These are phyloP conservation scores for Tachina grossa DNA, from an alignment of 2,888 invertebrate genomes.

Conservation along the genomic window DNA sequence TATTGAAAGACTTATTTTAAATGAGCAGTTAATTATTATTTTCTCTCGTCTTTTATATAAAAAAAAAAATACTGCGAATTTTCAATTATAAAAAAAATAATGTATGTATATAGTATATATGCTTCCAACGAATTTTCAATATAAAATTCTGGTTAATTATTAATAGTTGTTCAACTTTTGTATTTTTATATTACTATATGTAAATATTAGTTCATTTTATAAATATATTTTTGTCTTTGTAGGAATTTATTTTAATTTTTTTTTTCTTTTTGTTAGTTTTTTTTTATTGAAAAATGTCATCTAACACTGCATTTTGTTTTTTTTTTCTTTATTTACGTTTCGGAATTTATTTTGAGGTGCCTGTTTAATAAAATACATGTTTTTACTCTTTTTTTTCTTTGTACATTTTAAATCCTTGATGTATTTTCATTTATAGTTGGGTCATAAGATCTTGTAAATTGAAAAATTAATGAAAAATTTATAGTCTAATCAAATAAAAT, in stretches of 20 bases:
- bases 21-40: conserved; percentile 25
- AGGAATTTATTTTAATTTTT: conserved; percentile 55
- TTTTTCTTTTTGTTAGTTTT: conserved; percentile 40
- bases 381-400: conserved; percentile 41
- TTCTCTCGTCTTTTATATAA: conserved; percentile 39
- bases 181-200: conserved; percentile 12
- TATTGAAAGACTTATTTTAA: conserved; percentile 46
- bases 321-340: conserved; percentile 36
- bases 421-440: conserved; percentile 46
- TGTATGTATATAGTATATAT: conserved; percentile 52
- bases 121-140: conserved; percentile 44
- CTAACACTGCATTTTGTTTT: conserved; percentile 68
- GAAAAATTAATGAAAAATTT: background rate
- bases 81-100: conserved; percentile 31
- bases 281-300: conserved; percentile 21
- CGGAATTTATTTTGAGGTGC: conserved; percentile 66
- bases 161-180: conserved; percentile 36
- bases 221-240: conserved; percentile 67
- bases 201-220: conserved; percentile 5
- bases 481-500: conserved; percentile 11
- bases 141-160: conserved; percentile 44
- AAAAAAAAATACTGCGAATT: conserved; percentile 69
- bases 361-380: conserved; percentile 57
- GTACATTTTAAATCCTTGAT: conserved; percentile 67
- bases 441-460: conserved; percentile 50